Conservation (phyloP, 2,888 invertebrate species). For the Luffia ferchaultella region DNA sequence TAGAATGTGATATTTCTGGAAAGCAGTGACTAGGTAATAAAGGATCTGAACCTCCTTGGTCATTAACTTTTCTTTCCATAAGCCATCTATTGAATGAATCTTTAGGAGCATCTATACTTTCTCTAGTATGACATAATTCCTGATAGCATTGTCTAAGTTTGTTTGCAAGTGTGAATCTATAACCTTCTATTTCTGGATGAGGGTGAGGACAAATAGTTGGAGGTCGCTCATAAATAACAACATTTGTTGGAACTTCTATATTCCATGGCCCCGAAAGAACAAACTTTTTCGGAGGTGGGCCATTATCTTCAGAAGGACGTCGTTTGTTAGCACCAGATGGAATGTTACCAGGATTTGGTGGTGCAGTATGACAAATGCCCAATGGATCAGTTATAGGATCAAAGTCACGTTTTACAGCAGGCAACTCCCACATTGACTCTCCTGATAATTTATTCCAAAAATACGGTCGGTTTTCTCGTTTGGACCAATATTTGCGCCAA, state of each 20-base stretch:
- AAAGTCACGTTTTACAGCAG: slow-evolving; percentile 81
- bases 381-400: slow-evolving; percentile 93
- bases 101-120: slow-evolving; percentile 93
- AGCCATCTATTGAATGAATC: slow-evolving; percentile 97
- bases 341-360: slow-evolving; percentile 50
- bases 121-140: slow-evolving; percentile 91
- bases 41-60: slow-evolving; percentile 88
- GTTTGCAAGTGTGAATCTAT: slow-evolving; percentile 80
- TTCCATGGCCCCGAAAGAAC: slow-evolving; percentile 94
- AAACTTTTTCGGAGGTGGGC: slow-evolving; percentile 86
- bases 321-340: slow-evolving; percentile 72
- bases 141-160: slow-evolving; percentile 92
- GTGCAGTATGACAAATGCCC: slow-evolving; percentile 73
- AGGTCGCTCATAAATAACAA: slow-evolving; percentile 86
- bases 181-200: slow-evolving; percentile 93
- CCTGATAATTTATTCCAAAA: slow-evolving; percentile 97
- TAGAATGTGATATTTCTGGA: slow-evolving; percentile 90
- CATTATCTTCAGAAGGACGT: slow-evolving; percentile 81
- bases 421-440: slow-evolving; percentile 97
- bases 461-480: slow-evolving; percentile 92
- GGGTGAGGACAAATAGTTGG: slow-evolving; percentile 89
- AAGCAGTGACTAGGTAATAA: slow-evolving; percentile 90
- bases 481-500: slow-evolving; percentile 97
- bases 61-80: slow-evolving; percentile 92
- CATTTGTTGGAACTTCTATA: slow-evolving; percentile 91